Conservation (phyloP, 2,797 vertebrate species). For the Neosalanx taihuensis region DNA sequence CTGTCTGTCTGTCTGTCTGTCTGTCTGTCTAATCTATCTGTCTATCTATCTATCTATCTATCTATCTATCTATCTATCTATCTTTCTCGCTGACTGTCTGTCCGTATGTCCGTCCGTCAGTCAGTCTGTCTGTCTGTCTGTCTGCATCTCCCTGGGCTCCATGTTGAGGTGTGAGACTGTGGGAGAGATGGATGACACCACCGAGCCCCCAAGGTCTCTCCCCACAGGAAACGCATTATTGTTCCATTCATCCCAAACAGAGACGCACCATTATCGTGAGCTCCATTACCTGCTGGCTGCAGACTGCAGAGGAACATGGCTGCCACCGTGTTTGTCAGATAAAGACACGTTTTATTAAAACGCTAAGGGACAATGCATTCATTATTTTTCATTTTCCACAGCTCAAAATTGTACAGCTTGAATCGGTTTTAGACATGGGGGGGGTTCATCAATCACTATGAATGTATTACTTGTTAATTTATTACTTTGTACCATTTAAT, state of each 20-base stretch:
- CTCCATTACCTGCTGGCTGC: constrained; percentile 23
- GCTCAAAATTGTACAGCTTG: too few species aligned
- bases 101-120: not conserved
- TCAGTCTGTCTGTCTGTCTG: not conserved
- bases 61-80: too few species aligned
- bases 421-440: too few species aligned
- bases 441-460: too few species aligned
- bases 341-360: too few species aligned
- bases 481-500: too few species aligned
- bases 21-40: not conserved
- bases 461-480: too few species aligned
- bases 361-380: too few species aligned
- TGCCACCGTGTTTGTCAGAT: too few species aligned
- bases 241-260: constrained; percentile 51
- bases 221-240: constrained; percentile 54
- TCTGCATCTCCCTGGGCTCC: constrained; percentile 20
- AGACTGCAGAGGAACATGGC: not conserved
- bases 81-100: not conserved
- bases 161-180: constrained; percentile 22
- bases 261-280: constrained; percentile 39
- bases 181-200: constrained; percentile 46
- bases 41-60: too few species aligned
- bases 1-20: constrained; percentile 4
- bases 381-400: too few species aligned
- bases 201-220: constrained; percentile 44